A percentile compares a stretch with the other conserved stretches of the same genome.
Conservation (phyloP, 2,797 vertebrate genomes). For the Oceanodroma leucorhoa region DNA sequence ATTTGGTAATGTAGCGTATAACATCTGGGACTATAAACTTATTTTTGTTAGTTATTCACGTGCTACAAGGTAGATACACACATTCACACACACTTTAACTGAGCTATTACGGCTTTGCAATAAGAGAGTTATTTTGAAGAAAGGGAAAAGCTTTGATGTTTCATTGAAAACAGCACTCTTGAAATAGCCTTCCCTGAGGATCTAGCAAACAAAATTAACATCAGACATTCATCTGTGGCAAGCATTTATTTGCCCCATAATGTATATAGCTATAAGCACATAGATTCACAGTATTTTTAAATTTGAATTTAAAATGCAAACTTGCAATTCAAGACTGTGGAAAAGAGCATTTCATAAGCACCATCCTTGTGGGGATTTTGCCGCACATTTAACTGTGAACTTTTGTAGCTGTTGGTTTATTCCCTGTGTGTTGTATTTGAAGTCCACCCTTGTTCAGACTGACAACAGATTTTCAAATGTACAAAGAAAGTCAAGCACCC, state of each 20-base stretch:
- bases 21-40: neutral
- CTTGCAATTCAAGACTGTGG: neutral
- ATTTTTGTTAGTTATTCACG: neutral
- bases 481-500: neutral
- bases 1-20: neutral
- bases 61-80: neutral
- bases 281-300: neutral
- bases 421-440: neutral
- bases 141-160: neutral
- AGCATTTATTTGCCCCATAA: neutral
- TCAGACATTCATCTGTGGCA: neutral
- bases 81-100: neutral
- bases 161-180: neutral
- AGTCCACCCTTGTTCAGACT: neutral
- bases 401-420: neutral
- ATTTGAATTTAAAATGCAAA: neutral
- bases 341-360: neutral
- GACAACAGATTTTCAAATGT: neutral
- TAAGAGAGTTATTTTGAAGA: neutral
- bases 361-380: neutral
- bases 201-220: slow-evolving; percentile 16
- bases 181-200: neutral
- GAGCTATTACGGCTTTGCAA: neutral
- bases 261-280: neutral
- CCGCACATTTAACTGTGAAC: neutral